A percentile compares a stretch with the other conserved stretches of the same genome.
phyloP scores from a whole-genome alignment of 2,888 invertebrate species.

The Phasia obesa region DNA sequence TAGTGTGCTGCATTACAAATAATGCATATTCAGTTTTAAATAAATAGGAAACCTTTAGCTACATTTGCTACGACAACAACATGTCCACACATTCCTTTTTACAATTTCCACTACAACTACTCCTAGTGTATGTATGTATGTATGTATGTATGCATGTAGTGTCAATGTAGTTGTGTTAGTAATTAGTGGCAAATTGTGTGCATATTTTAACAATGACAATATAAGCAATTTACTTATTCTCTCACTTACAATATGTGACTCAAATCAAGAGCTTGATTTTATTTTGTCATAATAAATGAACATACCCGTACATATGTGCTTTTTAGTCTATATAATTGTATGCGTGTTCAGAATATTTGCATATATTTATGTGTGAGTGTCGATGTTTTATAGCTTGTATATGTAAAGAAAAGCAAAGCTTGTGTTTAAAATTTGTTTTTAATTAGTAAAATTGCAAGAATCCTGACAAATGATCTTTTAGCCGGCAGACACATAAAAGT shows the following conservation, averaged over 20 bases:
- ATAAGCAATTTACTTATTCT: not conserved
- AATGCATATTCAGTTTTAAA: constrained; percentile 66
- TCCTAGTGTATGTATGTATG: not conserved
- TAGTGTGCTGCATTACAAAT: constrained; percentile 43
- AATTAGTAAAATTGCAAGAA: constrained; percentile 68
- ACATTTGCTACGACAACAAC: constrained; percentile 17
- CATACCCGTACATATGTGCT: not conserved
- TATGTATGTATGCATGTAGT: not conserved
- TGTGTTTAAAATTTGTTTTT: constrained; percentile 66
- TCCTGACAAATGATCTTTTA: constrained; percentile 1
- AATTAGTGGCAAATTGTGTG: constrained; percentile 73
- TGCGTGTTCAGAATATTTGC: constrained; percentile 15
- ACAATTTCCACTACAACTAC: not conserved
- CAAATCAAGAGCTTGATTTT: constrained; percentile 8
- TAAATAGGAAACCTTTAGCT: constrained; percentile 55
- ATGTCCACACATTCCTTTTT: not conserved
- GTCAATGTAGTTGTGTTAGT: constrained; percentile 64
- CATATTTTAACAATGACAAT: constrained; percentile 32
- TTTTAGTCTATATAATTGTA: not conserved
- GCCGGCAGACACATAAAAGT: constrained; percentile 23
- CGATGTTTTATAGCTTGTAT: not conserved
- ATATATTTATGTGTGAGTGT: constrained; percentile 5
- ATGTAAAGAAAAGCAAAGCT: constrained; percentile 31
- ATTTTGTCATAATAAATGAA: not conserved
- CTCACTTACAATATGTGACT: not conserved